phyloP scores from a whole-genome alignment of 1,140 invertebrate genomes.

The Chymomyza costata region DNA sequence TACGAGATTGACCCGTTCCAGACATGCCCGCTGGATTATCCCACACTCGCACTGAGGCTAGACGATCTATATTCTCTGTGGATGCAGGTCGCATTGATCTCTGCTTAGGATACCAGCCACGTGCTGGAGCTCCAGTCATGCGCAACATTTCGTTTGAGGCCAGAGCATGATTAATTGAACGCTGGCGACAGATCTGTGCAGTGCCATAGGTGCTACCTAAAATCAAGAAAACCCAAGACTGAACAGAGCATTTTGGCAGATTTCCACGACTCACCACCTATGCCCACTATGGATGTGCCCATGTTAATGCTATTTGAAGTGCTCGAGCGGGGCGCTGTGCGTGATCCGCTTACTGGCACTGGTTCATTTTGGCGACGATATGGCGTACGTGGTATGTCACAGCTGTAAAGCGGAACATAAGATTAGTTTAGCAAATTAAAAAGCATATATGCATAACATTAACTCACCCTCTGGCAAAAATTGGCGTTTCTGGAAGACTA shows the following conservation, averaged over 20 bases:
- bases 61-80: constrained; percentile 87
- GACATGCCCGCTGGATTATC: constrained; percentile 70
- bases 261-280: constrained; percentile 46
- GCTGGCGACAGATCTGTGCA: constrained; percentile 79
- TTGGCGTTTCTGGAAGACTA: constrained; percentile 88
- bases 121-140: constrained; percentile 84
- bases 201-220: constrained; percentile 73
- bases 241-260: not conserved
- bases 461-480: constrained; percentile 83
- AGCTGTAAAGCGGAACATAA: constrained; percentile 54
- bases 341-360: constrained; percentile 65
- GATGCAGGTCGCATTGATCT: constrained; percentile 84
- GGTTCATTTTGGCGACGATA: constrained; percentile 79
- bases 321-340: constrained; percentile 78
- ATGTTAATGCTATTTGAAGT: constrained; percentile 77
- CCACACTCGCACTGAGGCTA: constrained; percentile 76
- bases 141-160: constrained; percentile 85
- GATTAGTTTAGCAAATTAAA: not conserved
- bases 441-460: not conserved
- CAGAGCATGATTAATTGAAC: constrained; percentile 81
- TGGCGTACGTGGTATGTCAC: constrained; percentile 85
- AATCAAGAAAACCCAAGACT: not conserved
- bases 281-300: constrained; percentile 75
- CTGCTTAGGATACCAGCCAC: constrained; percentile 89
- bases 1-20: constrained; percentile 76